Evolutionary conservation across 2,888 invertebrate genomes (phyloP), one percentile per base, ranked within the genome.

Genomic region (Salpingus planirostris): DNA sequence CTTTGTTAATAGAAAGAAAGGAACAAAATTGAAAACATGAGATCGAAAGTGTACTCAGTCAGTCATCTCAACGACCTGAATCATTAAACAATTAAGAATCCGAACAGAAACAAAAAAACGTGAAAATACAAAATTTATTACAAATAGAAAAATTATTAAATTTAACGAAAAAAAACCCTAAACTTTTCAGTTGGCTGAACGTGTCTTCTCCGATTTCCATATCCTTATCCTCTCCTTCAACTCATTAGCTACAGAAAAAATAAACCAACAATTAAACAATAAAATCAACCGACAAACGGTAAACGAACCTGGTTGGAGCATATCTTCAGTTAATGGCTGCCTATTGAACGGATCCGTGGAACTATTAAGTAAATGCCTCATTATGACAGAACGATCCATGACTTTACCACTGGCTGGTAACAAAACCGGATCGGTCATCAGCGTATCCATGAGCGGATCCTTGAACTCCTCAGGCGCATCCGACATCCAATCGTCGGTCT

Each of bases 271-370:
- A 18, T 18, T 18, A 18, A n/a, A n/a, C n/a, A n/a, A n/a, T n/a
- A n/a, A n/a, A n/a, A n/a, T n/a, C n/a, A n/a, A n/a, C n/a, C n/a
- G n/a, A n/a, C n/a, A n/a, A n/a, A n/a, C n/a, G n/a, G n/a, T n/a
- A n/a, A n/a, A n/a, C n/a, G n/a, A n/a, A 91, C 90, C 86, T 64
- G 93, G 86, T 52, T 78, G 76, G 29, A 98, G 73, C 78, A 93
- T 89, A 54, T 92, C 91, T 66, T 95, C 95, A 7, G 86, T 88
- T 24, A 98, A 77, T 10, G 88, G 85, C 64, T 95, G 95, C 38
- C 98, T 73, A 66, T 93, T 97, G 70, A 98, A 98, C 0, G 98
- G 98, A 70, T 98, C 97, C 0, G 95, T 96, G 53, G 83, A 86
- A 54, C 93, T 93, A 67, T 96, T 96, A 49, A 96, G 73, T 55